Evolutionary conservation across 2,113 vertebrate genomes (phyloP), one percentile per base, ranked within the genome.

Genomic region (Sterrhoptilus dennistouni): DNA sequence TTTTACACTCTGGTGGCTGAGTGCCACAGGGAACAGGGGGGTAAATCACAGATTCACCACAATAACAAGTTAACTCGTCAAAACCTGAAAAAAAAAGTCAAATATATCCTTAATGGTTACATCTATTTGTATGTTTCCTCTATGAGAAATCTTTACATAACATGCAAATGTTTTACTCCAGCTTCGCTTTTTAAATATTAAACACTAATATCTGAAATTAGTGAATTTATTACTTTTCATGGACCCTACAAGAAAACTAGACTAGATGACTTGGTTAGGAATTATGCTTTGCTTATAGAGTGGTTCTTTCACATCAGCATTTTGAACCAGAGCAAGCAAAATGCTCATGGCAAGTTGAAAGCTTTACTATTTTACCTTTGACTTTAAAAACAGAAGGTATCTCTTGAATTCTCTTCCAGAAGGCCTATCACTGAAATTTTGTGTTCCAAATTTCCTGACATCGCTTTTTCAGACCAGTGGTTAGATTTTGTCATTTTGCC

Each of bases 21-120:
- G 99, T 99, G 89, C 99, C 99, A 96, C 99, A 99, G 40, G 99
- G 97, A 70, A 99, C 98, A 44, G 99, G 99, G 8, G 99, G 99
- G 87, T 99, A 99, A 96, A 99, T 98, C 77, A 99, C 98, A 1
- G 98, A 99, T 74, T 98, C 98, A 4, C 99, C 99, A 95, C 99
- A 99, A 66, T 99, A 98, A 97, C 99, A 99, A 45, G 99, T 98
- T 96, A 99, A 98, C 95, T 99, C 99, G 7, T 99, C 99, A 96
- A 99, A 99, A 97, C 99, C 99, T 99, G 89, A 49, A 95, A 79
- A 75, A 90, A 56, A 13, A 75, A 91, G 72, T 65, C 11, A 93
- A 89, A 96, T 65, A 45, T 8, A 94, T 47, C 16, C 17, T 25
- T 25, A 89, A 69, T 53, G 35, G 22, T 11, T 85, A 65, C 14